Base-by-base conservation (phyloP, 2,888 invertebrate species). In the Notodromas monacha region DNA sequence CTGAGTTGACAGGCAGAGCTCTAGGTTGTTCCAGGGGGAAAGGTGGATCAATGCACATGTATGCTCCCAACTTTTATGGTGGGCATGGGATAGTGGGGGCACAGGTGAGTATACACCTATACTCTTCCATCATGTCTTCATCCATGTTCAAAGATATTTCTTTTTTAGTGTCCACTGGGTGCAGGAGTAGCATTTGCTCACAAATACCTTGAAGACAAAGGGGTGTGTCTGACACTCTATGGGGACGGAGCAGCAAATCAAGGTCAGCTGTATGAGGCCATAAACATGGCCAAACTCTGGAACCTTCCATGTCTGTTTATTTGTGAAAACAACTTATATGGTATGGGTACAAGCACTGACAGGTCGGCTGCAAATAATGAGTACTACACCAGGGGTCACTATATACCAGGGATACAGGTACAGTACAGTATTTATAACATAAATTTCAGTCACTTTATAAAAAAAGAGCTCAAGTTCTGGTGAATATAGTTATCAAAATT, bases 31-130 rank as follows among this genome's bases (percentile, higher is more conserved):
- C 81, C 0, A 61, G 72, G 32, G 96, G 96, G 31, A 96, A 96
- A 52, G 96, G 96, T 28, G 96, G 96, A 32, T 92, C 89, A 29
- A 99, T 99, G 96, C 96, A 96, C 51, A 72, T 92, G 70, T 89
- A 89, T 43, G 54, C 60, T 0, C 57, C 61, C 29, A 77, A 84
- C 48, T 96, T 99, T 54, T 60, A 47, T 40, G 60, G 60, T 27
- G 96, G 96, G 34, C 96, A 99, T 46, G 96, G 96, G 29, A 96
- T 99, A 45, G 96, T 99, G 11, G 96, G 96, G 15, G 96, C 92
- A 32, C 96, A 99, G 61, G 79, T 79, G 41, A 21, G n/a, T 8
- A n/a, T n/a, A n/a, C n/a, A n/a, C n/a, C n/a, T n/a, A n/a, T n/a
- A n/a, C n/a, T n/a, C n/a, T n/a, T 28, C 8, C 30, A 12, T 4